Evolutionary conservation across 2,113 vertebrate species (phyloP), one percentile per base, ranked within the genome.

Genomic region (Mesocricetus auratus): DNA sequence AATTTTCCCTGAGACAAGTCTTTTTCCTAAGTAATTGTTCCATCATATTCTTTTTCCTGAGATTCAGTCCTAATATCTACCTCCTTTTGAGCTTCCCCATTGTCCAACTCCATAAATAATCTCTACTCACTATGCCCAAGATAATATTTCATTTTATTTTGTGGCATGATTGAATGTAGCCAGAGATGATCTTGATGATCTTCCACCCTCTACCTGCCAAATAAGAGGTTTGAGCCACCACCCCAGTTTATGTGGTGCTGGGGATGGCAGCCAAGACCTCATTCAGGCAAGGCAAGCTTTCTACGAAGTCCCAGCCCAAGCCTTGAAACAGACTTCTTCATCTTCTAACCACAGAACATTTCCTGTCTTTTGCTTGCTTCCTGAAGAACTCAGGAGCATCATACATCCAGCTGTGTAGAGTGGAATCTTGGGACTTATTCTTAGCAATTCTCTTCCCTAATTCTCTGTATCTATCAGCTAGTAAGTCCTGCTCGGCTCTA

Each of bases 301-400:
- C 62, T 86, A 86, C 31, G 31, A 68, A 24, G 45, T 21, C 42
- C 50, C 31, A 86, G 33, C 21, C 64, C 45, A 21, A 24, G 33
- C 17, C 39, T 91, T 77, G 81, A 62, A 91, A 86, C 22, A 93
- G 36, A 88, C 69, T 85, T 69, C 74, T 42, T 79, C 92, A 79
- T 86, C 47, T 94, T 92, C 83, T 87, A 93, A 82, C 39, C 47
- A 78, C 33, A 36, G 71, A 86, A 64, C 45, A 89, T 81, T 71
- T 75, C 31, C 5, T 85, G 1, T 74, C 29, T 50, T 78, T 3
- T 39, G 36, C 66, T 92, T 64, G 24, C 69, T 88, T 95, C 33
- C 36, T 93, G 13, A 83, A 94, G 71, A 53, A 95, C 33, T 31
- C 81, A 8, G 47, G 95, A 93, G 64, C 22, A 64, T 33, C 15